These are phyloP conservation scores for Huso huso DNA, from an alignment of 2,797 vertebrate species.

Conservation along the genomic window DNA sequence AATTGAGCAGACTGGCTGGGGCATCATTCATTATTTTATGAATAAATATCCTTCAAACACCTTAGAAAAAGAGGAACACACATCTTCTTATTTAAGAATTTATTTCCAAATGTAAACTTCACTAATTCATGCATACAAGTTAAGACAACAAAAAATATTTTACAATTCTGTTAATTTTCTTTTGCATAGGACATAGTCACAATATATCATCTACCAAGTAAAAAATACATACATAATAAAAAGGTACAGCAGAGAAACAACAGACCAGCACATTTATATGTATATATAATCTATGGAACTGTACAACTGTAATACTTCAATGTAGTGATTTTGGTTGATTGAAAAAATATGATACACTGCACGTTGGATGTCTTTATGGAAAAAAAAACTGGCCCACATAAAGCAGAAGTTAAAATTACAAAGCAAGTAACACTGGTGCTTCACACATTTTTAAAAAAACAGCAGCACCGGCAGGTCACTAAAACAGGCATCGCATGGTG, in stretches of 20 bases:
- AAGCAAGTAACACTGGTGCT: constrained; percentile 55
- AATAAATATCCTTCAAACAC: constrained; percentile 15
- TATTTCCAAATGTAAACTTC: constrained; percentile 98
- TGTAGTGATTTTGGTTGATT: constrained; percentile 80
- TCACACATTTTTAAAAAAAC: constrained; percentile 22
- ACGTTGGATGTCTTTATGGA: constrained; percentile 59
- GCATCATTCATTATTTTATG: neutral
- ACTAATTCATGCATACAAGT: constrained; percentile 97
- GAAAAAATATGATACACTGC: constrained; percentile 55
- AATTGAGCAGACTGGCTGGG: too few relatives aligned
- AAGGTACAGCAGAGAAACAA: constrained; percentile 89
- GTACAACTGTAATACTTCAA: constrained; percentile 87
- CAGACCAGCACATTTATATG: constrained; percentile 69
- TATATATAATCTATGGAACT: constrained; percentile 61
- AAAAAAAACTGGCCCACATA: constrained; percentile 62
- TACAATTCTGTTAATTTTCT: constrained; percentile 82
- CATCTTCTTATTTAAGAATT: constrained; percentile 72
- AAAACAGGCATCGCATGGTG: constrained; percentile 69
- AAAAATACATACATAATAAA: constrained; percentile 87
- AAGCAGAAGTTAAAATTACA: constrained; percentile 62
- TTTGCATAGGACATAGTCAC: constrained; percentile 96
- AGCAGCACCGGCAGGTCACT: constrained; percentile 62
- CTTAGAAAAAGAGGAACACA: constrained; percentile 6
- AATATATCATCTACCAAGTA: constrained; percentile 97
- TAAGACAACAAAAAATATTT: constrained; percentile 85